Conservation (phyloP, 2,113 vertebrate genomes). For the Lophura nycthemera region DNA sequence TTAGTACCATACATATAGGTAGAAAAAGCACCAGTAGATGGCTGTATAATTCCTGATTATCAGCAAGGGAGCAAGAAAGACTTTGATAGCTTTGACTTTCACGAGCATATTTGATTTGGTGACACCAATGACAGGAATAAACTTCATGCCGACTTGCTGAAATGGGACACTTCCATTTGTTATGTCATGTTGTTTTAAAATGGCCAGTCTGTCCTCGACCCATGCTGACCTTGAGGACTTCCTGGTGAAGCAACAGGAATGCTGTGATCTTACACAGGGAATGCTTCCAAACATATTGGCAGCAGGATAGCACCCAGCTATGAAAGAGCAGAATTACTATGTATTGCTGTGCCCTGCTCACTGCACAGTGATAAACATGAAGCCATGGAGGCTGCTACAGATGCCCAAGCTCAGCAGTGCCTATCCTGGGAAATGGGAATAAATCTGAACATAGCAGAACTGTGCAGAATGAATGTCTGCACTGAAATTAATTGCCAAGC, state of each 20-base stretch:
- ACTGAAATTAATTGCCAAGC: background rate
- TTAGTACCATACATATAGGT: background rate
- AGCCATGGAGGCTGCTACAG: background rate
- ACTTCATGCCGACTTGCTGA: slow-evolving; percentile 77
- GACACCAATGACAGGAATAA: slow-evolving; percentile 77
- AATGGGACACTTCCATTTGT: slow-evolving; percentile 79
- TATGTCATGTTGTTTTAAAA: slow-evolving; percentile 68
- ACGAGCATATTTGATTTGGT: slow-evolving; percentile 77
- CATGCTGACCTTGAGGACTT: slow-evolving; percentile 69
- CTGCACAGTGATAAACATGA: background rate
- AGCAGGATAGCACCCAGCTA: background rate
- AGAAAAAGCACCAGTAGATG: slow-evolving; percentile 76
- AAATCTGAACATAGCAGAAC: background rate
- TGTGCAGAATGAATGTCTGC: background rate
- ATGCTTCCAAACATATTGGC: background rate
- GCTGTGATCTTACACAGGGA: background rate
- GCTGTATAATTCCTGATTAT: slow-evolving; percentile 78
- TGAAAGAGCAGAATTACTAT: background rate
- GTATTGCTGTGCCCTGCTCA: background rate
- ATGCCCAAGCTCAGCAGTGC: background rate
- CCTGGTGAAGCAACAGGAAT: background rate
- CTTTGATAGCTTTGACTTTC: slow-evolving; percentile 63
- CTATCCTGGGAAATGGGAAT: background rate
- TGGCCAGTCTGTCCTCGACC: slow-evolving; percentile 64
- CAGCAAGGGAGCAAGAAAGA: background rate